These are phyloP conservation scores for Carassius carassius DNA, from an alignment of 2,113 vertebrate species.

Conservation along the genomic window DNA sequence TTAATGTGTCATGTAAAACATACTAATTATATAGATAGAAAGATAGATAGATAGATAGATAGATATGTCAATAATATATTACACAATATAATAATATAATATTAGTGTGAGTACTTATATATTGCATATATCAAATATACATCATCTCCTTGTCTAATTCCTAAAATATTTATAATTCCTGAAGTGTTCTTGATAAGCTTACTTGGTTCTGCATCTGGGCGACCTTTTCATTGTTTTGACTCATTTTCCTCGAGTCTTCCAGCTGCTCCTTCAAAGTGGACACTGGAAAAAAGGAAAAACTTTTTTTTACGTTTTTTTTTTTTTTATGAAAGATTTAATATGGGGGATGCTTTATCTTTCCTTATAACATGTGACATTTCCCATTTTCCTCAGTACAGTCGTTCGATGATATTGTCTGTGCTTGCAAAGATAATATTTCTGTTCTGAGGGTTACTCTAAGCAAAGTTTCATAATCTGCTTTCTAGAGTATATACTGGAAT, in stretches of 20 bases:
- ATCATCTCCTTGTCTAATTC: neutral
- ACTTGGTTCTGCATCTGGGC: conserved; percentile 94
- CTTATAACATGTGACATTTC: neutral
- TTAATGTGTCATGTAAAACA: too few species aligned
- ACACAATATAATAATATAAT: too few species aligned
- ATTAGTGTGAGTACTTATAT: too few species aligned
- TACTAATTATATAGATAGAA: too few species aligned
- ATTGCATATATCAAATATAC: too few species aligned
- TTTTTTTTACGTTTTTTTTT: neutral
- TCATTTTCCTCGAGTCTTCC: conserved; percentile 93
- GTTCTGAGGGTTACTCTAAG: too few species aligned
- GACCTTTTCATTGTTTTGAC: conserved; percentile 94
- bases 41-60: too few species aligned
- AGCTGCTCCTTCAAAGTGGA: conserved; percentile 94
- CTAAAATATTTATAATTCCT: too few species aligned
- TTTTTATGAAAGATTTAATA: neutral
- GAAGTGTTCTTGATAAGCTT: conserved; percentile 38
- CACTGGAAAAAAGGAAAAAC: conserved; percentile 68
- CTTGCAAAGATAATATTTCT: too few species aligned
- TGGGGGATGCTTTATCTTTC: neutral
- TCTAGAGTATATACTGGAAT: neutral
- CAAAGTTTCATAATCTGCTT: neutral
- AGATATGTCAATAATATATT: too few species aligned
- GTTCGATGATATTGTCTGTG: too few species aligned
- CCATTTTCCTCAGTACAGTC: too few species aligned